Conservation (phyloP, 2,113 vertebrate genomes). For the Monopterus albus region DNA sequence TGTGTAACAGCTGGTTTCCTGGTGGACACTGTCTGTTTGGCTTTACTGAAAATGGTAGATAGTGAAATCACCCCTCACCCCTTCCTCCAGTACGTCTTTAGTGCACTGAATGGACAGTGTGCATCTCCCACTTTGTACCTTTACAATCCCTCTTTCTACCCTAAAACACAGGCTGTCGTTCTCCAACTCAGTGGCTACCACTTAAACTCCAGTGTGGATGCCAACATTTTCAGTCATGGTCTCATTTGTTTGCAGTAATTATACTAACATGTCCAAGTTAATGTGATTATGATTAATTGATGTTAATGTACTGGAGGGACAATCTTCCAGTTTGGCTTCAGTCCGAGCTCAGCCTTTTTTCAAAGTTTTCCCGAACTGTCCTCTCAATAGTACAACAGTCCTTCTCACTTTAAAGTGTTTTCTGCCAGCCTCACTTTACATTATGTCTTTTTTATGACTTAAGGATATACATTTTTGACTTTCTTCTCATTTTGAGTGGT, state of each 20-base stretch:
- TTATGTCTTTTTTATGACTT: not conserved
- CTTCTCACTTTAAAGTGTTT: not conserved
- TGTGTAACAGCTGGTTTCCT: too few relatives aligned
- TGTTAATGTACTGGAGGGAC: not conserved
- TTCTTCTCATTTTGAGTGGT: not conserved
- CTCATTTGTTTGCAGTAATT: constrained; percentile 41
- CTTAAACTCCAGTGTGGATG: constrained; percentile 5
- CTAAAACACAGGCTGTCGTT: not conserved
- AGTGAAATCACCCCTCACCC: too few relatives aligned
- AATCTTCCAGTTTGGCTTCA: constrained; percentile 25
- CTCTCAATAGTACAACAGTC: not conserved
- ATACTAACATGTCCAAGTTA: constrained; percentile 27
- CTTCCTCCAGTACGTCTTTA: not conserved
- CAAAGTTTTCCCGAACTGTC: not conserved
- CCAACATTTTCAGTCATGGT: constrained; percentile 23
- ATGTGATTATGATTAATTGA: constrained; percentile 42
- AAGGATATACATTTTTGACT: not conserved
- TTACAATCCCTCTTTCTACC: too few relatives aligned
- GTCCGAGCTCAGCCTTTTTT: not conserved
- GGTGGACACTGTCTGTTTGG: too few relatives aligned
- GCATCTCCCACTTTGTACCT: too few relatives aligned
- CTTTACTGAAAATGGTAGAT: too few relatives aligned
- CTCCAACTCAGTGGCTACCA: not conserved
- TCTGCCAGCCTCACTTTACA: not conserved
- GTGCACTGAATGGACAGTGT: too few relatives aligned